Evolutionary conservation across 30 jellyfish, hydroid and myxozoan genomes (phyloP).

Genomic region (Rhopilema esculentum): DNA sequence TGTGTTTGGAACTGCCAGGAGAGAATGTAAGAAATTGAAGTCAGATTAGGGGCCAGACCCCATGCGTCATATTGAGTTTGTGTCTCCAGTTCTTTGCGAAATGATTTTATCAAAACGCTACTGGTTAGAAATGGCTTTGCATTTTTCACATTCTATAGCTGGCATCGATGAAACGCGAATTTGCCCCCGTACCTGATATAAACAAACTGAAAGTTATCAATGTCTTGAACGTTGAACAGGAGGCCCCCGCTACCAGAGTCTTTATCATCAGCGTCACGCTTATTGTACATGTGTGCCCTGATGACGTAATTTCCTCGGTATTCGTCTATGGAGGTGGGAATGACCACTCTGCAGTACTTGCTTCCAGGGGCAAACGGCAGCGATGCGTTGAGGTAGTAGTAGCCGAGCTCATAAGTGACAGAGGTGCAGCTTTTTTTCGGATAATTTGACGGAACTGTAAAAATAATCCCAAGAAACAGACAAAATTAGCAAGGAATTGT

Average conservation of each 20-base stretch:
- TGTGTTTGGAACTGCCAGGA: too few relatives aligned
- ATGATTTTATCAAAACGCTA: too few relatives aligned
- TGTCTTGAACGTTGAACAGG: conserved; percentile 27
- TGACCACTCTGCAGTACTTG: conserved; percentile 19
- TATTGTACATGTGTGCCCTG: conserved; percentile 26
- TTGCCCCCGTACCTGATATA: conserved; percentile 10
- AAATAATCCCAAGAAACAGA: neutral
- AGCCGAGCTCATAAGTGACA: neutral
- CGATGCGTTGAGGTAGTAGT: conserved; percentile 24
- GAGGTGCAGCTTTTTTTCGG: conserved; percentile 24
- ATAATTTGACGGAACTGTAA: neutral
- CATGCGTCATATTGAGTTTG: too few relatives aligned
- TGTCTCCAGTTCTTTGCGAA: too few relatives aligned
- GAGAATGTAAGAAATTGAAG: too few relatives aligned
- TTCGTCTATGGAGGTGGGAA: neutral
- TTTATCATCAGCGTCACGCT: neutral
- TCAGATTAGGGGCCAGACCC: too few relatives aligned
- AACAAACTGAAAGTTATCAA: conserved; percentile 17
- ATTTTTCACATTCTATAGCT: too few relatives aligned
- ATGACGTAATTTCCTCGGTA: conserved; percentile 8
- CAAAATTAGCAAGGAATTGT: too few relatives aligned
- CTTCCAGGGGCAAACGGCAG: conserved; percentile 8
- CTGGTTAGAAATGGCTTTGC: too few relatives aligned
- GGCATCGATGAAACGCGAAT: too few relatives aligned
- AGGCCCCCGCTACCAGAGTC: conserved; percentile 12